Evolutionary conservation across 92 coral and sea anemone genomes (phyloP).

Genomic region (Chrysogorgia sp.): DNA sequence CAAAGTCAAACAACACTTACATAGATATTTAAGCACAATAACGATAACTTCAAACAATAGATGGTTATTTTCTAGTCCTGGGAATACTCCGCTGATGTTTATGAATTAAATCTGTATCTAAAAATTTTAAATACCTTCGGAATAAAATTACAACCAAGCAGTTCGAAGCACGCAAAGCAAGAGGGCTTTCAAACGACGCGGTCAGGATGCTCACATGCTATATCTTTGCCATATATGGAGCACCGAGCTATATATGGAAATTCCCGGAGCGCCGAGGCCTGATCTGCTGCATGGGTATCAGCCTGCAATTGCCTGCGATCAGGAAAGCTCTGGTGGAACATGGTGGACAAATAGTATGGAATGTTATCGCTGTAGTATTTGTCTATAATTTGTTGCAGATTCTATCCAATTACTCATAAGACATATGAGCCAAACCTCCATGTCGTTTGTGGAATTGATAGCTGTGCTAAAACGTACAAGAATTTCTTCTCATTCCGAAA

Average conservation of each 20-base stretch:
- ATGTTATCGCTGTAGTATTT: slow-evolving; percentile 45
- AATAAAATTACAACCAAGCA: slow-evolving; percentile 3
- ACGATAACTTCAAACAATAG: slow-evolving; percentile 1
- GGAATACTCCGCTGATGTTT: slow-evolving; percentile 7
- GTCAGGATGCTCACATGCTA: slow-evolving; percentile 11
- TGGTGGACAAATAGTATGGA: slow-evolving; percentile 25
- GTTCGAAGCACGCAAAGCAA: slow-evolving; percentile 11
- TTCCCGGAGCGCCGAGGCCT: neutral
- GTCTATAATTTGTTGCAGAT: slow-evolving; percentile 41
- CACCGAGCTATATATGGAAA: slow-evolving; percentile 14
- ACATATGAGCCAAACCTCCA: slow-evolving; percentile 49
- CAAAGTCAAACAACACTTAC: slow-evolving; percentile 7
- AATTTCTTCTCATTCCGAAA: slow-evolving; percentile 18
- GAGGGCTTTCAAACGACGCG: slow-evolving; percentile 19
- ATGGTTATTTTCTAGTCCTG: slow-evolving; percentile 12
- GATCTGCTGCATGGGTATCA: slow-evolving; percentile 1
- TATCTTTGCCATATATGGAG: slow-evolving; percentile 11
- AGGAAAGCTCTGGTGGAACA: slow-evolving; percentile 1
- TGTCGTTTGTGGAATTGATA: slow-evolving; percentile 46
- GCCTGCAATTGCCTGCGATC: slow-evolving; percentile 6
- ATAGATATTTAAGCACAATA: slow-evolving; percentile 7
- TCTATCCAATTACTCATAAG: slow-evolving; percentile 24
- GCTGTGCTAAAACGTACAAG: slow-evolving; percentile 53
- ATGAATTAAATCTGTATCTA: neutral
- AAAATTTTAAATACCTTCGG: slow-evolving; percentile 3